Conservation (phyloP, 2,797 vertebrate species). For the Epinephelus awoara region DNA sequence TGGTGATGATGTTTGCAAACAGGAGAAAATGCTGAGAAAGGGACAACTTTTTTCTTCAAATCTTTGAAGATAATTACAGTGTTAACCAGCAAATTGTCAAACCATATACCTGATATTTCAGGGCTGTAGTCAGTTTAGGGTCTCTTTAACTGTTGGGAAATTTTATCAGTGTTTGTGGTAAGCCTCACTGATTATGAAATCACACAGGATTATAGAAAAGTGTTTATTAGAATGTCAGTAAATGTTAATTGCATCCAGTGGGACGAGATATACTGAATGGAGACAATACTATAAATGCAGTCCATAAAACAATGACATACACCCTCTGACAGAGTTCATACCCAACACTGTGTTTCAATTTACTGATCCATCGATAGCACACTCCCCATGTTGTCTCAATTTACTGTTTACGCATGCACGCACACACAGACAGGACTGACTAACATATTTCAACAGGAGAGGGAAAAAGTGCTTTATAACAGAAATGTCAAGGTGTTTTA, state of each 20-base stretch:
- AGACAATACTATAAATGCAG: conserved; percentile 71
- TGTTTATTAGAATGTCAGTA: conserved; percentile 80
- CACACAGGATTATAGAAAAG: conserved; percentile 74
- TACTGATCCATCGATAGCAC: conserved; percentile 77
- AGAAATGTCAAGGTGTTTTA: conserved; percentile 83
- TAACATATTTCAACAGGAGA: conserved; percentile 74
- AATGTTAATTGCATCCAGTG: conserved; percentile 84
- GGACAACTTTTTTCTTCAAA: conserved; percentile 34
- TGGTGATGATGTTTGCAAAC: conserved; percentile 41
- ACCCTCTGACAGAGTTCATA: conserved; percentile 77
- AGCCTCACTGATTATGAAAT: conserved; percentile 78
- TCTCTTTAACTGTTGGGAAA: conserved; percentile 73
- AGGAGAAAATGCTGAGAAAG: conserved; percentile 36
- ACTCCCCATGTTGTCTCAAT: conserved; percentile 66
- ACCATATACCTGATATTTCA: conserved; percentile 66
- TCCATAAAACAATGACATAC: conserved; percentile 79
- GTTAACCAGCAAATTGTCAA: conserved; percentile 76
- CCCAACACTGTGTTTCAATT: conserved; percentile 79
- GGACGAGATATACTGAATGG: conserved; percentile 69
- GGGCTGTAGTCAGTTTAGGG: conserved; percentile 60
- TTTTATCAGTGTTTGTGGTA: conserved; percentile 71
- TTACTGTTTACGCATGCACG: conserved; percentile 53
- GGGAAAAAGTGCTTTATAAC: conserved; percentile 75
- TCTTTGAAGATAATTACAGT: conserved; percentile 70
- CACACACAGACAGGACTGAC: conserved; percentile 54